Evolutionary conservation across 2,113 vertebrate species (phyloP).

Genomic region (Chelonoidis abingdonii): DNA sequence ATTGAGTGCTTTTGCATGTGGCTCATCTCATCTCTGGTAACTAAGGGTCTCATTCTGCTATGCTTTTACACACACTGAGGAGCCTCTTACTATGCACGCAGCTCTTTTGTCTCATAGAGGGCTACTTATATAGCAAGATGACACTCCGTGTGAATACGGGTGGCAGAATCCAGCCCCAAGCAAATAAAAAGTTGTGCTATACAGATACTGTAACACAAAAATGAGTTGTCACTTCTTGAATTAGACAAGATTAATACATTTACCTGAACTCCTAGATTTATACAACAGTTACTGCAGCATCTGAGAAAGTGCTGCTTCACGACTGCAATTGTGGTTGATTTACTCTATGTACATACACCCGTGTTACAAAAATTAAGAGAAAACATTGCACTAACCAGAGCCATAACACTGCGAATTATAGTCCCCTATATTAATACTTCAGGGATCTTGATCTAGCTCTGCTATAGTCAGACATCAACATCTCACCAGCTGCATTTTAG

Average conservation of each 20-base stretch:
- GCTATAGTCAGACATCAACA: not conserved
- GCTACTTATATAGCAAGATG: conserved; percentile 10
- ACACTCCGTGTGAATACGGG: not conserved
- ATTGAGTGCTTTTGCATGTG: conserved; percentile 71
- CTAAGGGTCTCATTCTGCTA: not conserved
- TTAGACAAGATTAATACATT: conserved; percentile 41
- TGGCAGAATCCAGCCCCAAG: not conserved
- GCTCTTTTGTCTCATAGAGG: not conserved
- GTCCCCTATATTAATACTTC: not conserved
- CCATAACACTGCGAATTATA: not conserved
- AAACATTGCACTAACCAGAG: conserved; percentile 27
- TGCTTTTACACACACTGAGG: conserved; percentile 33
- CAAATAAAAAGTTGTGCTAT: conserved; percentile 54
- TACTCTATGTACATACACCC: conserved; percentile 39
- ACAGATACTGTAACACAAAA: not conserved
- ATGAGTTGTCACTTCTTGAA: conserved; percentile 38
- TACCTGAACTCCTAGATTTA: conserved; percentile 67
- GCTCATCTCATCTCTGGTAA: conserved; percentile 64
- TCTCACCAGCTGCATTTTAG: not conserved
- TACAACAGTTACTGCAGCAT: conserved; percentile 55
- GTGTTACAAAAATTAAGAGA: conserved; percentile 47
- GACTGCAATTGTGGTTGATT: conserved; percentile 22
- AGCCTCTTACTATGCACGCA: not conserved
- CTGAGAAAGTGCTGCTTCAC: conserved; percentile 40
- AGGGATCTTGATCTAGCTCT: not conserved